These are phyloP conservation scores for Stenopsyche tienmushanensis DNA, from an alignment of 1,140 invertebrate genomes.

Conservation along the genomic window DNA sequence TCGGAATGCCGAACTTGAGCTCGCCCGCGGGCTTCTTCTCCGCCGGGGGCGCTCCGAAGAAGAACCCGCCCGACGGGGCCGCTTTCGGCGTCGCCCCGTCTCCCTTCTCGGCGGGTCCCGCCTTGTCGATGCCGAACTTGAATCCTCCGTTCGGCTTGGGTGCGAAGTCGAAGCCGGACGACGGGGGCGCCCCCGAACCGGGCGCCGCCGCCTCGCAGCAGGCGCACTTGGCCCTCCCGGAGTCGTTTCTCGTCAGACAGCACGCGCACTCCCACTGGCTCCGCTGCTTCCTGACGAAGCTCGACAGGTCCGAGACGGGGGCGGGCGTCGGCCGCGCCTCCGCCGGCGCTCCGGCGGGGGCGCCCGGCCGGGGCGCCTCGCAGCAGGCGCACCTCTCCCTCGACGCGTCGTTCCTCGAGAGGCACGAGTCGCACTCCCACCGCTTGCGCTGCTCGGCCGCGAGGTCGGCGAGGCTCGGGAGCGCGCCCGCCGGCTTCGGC, in stretches of 20 bases:
- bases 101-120: neutral
- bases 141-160: constrained; percentile 1
- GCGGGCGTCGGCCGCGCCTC: neutral
- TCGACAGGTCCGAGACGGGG: constrained; percentile 34
- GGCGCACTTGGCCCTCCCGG: constrained; percentile 59
- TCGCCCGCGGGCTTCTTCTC: neutral
- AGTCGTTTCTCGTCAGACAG: constrained; percentile 66
- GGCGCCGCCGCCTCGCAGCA: constrained; percentile 71
- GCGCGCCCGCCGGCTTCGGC: constrained; percentile 16
- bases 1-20: constrained; percentile 24
- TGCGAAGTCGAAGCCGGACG: constrained; percentile 31
- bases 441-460: constrained; percentile 42
- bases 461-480: constrained; percentile 11
- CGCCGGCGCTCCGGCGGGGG: constrained; percentile 23
- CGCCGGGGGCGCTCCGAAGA: constrained; percentile 25
- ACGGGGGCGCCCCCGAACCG: constrained; percentile 41
- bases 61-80: constrained; percentile 14
- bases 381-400: constrained; percentile 65
- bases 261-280: constrained; percentile 66
- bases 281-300: constrained; percentile 48
- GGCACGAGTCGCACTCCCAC: constrained; percentile 69
- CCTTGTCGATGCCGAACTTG: constrained; percentile 39
- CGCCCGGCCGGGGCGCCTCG: constrained; percentile 58
- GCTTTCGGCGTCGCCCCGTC: neutral
- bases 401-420: constrained; percentile 62